A percentile compares a stretch with the other conserved stretches of the same genome.
phyloP scores from a whole-genome alignment of 2,797 vertebrate genomes.

The Halcyon badia region DNA sequence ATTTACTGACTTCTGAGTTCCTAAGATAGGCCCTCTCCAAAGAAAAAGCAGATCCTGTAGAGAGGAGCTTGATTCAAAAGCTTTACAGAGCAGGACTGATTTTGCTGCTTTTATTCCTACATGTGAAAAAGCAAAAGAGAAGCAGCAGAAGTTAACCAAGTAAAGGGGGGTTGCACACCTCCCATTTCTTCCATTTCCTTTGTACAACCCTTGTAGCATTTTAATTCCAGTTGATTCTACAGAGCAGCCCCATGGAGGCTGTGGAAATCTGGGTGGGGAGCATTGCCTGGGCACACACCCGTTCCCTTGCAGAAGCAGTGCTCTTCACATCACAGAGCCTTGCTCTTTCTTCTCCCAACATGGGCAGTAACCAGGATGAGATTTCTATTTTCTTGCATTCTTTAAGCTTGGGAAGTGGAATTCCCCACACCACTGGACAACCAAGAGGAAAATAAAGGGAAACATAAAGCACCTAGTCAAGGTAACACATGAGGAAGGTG shows the following conservation, averaged over 20 bases:
- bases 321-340: background rate
- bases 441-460: background rate
- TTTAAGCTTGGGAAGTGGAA: background rate
- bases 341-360: background rate
- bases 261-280: background rate
- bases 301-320: background rate
- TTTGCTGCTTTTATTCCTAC: background rate
- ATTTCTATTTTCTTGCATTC: background rate
- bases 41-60: background rate
- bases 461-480: background rate
- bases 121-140: background rate
- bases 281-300: background rate
- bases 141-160: background rate
- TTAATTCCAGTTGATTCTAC: background rate
- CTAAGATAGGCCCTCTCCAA: background rate
- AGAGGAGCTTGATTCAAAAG: background rate
- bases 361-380: background rate
- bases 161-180: background rate
- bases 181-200: background rate
- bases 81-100: background rate
- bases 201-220: background rate
- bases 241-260: background rate
- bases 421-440: background rate
- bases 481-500: background rate
- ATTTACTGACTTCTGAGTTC: background rate